These are phyloP conservation scores for Chlamydotis undulata DNA, from an alignment of 2,113 vertebrate species.

Conservation along the genomic window DNA sequence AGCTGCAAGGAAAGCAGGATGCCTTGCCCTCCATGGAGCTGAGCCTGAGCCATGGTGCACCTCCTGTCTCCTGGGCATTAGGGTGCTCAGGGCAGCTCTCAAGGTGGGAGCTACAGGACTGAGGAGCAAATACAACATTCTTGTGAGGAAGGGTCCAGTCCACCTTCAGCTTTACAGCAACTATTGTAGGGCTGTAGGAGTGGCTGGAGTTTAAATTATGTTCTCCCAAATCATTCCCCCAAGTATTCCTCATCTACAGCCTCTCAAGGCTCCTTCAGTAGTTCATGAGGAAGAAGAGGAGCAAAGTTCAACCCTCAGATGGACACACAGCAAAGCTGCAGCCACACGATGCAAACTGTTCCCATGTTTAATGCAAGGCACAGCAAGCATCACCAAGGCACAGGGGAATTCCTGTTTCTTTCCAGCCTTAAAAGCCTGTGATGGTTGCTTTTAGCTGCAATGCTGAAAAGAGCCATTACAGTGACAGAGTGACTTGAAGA, in stretches of 20 bases:
- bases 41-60: neutral
- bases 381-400: neutral
- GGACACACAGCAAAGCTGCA: neutral
- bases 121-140: neutral
- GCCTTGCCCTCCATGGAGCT: neutral
- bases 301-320: neutral
- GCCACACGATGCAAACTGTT: accelerated
- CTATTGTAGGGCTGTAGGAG: neutral
- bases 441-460: neutral
- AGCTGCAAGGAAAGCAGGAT: neutral
- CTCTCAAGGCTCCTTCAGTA: neutral
- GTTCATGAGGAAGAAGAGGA: neutral
- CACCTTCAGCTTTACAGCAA: neutral
- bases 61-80: neutral
- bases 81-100: neutral
- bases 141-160: neutral
- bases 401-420: neutral
- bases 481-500: neutral
- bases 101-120: neutral
- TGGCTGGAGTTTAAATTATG: neutral
- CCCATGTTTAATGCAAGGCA: neutral
- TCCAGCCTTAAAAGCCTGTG: neutral
- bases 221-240: neutral
- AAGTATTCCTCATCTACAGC: neutral
- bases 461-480: neutral